Evolutionary conservation across 2,113 vertebrate species (phyloP).

Genomic region (Parotia lawesii): DNA sequence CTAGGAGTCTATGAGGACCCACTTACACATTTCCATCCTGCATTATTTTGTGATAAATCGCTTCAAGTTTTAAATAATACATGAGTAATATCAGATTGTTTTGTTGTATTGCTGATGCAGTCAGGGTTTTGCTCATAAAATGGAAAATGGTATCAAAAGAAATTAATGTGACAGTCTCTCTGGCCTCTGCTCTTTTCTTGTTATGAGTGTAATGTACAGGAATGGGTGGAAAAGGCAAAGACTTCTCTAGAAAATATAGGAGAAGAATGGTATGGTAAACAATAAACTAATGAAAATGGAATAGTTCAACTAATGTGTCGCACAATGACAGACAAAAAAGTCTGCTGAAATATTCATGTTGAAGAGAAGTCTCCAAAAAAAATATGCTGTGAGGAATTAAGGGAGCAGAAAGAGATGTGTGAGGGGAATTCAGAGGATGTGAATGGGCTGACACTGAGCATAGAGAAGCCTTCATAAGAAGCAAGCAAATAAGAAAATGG

Average conservation of each 20-base stretch:
- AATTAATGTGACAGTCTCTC: not conserved
- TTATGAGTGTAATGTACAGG: not conserved
- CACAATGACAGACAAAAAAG: not conserved
- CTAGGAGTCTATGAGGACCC: not conserved
- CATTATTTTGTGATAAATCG: not conserved
- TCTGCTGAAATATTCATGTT: slow-evolving; percentile 46
- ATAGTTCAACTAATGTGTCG: not conserved
- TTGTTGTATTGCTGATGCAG: not conserved
- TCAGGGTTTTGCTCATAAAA: not conserved
- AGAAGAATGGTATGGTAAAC: not conserved
- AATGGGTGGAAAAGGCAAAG: not conserved
- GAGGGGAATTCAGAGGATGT: slow-evolving; percentile 2
- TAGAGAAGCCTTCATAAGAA: not conserved
- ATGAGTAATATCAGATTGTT: not conserved
- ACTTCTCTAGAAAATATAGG: not conserved
- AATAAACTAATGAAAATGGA: slow-evolving; percentile 16
- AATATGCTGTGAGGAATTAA: slow-evolving; percentile 5
- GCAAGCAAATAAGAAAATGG: not conserved
- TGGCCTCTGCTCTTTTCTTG: not conserved
- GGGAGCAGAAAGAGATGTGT: not conserved
- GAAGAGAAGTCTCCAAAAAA: not conserved
- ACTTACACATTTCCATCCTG: not conserved
- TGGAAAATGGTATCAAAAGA: not conserved
- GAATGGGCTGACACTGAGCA: not conserved
- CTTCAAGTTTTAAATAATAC: slow-evolving; percentile 2